Percentiles rank a stretch among this genome's conserved stretches.
Conservation (phyloP, 2,888 invertebrate genomes). For the Aleiodes leptofemur region DNA sequence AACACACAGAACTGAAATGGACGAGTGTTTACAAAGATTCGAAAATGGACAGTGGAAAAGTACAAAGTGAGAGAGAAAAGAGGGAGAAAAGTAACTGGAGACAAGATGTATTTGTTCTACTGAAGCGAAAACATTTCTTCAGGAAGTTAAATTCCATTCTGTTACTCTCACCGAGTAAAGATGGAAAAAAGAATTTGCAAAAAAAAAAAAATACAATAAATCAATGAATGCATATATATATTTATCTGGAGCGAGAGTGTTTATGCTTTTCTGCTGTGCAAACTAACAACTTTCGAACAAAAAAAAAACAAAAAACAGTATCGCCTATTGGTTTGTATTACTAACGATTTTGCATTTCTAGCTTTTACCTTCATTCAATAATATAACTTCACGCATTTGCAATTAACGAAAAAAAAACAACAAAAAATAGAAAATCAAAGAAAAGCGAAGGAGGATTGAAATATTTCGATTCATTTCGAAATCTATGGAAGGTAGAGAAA, state of each 20-base stretch:
- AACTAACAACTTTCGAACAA: background rate
- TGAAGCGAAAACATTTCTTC: conserved; percentile 20
- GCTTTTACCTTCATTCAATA: background rate
- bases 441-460: background rate
- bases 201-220: conserved; percentile 2
- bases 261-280: conserved; percentile 25
- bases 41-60: conserved; percentile 18
- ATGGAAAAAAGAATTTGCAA: background rate
- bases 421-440: background rate
- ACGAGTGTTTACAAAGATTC: conserved; percentile 4
- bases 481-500: no score
- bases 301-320: background rate
- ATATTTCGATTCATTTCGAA: no score
- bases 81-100: background rate
- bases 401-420: background rate
- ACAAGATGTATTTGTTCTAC: conserved; percentile 24
- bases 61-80: no score
- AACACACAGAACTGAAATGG: conserved; percentile 2
- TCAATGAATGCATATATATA: conserved; percentile 7
- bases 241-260: conserved; percentile 14
- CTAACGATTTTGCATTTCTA: conserved; percentile 17
- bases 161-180: background rate
- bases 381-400: conserved; percentile 5
- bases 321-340: conserved; percentile 31
- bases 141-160: conserved; percentile 10